These are phyloP conservation scores for Lochmaea capreae DNA, from an alignment of 2,888 invertebrate species.

Conservation along the genomic window DNA sequence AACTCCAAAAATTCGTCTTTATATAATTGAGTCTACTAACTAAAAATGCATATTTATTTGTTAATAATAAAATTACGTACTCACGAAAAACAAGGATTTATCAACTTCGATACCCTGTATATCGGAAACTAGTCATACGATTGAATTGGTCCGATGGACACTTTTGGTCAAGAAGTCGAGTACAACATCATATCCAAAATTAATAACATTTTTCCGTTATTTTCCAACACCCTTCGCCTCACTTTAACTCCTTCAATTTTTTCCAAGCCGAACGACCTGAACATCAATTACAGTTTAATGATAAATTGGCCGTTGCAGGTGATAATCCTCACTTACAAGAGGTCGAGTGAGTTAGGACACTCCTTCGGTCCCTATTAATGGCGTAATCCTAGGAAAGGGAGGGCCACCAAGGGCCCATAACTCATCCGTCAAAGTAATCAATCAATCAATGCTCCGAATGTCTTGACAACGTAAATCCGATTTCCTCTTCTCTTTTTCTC, in stretches of 20 bases:
- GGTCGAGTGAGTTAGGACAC: slow-evolving; percentile 54
- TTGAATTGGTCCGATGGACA: no score
- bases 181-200: no score
- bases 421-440: slow-evolving; percentile 64
- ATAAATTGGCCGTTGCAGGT: slow-evolving; percentile 56
- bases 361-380: slow-evolving; percentile 60
- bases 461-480: slow-evolving; percentile 65
- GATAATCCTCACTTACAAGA: slow-evolving; percentile 54
- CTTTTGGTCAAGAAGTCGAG: no score
- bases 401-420: slow-evolving; percentile 57
- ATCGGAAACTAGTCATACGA: no score
- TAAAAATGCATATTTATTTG: no score
- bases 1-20: no score
- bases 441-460: slow-evolving; percentile 63
- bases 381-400: slow-evolving; percentile 58
- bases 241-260: not conserved
- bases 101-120: no score
- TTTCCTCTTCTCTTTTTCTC: slow-evolving; percentile 55
- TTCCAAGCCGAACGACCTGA: slow-evolving; percentile 10
- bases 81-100: no score
- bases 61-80: no score
- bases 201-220: no score
- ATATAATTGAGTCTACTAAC: no score
- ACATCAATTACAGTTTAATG: slow-evolving; percentile 44
- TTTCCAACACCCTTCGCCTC: not conserved